phyloP scores from a whole-genome alignment of 2,113 vertebrate species.

The Motacilla alba region DNA sequence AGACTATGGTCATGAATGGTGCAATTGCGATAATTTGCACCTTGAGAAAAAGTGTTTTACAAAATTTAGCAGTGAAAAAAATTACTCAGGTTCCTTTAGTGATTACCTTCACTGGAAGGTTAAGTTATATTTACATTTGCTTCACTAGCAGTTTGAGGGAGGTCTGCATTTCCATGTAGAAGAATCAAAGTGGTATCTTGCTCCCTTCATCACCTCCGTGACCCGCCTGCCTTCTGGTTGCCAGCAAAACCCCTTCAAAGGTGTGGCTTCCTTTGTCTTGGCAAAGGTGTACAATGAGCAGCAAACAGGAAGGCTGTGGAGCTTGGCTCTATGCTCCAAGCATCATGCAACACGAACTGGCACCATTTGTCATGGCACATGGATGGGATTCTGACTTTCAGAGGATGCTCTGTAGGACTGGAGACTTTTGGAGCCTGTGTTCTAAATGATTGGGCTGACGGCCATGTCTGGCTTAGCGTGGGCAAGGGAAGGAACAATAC shows the following conservation, averaged over 20 bases:
- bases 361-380: not conserved
- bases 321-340: not conserved
- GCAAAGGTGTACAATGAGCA: not conserved
- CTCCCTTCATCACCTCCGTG: not conserved
- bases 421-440: not conserved
- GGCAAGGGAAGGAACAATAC: not conserved
- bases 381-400: not conserved
- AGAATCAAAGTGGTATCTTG: not conserved
- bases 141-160: not conserved
- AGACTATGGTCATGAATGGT: not conserved
- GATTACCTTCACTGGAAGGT: not conserved
- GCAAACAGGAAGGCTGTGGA: not conserved
- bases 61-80: not conserved
- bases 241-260: not conserved
- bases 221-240: not conserved
- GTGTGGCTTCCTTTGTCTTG: not conserved
- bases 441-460: not conserved
- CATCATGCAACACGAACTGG: not conserved
- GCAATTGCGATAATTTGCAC: not conserved
- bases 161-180: not conserved
- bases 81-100: not conserved
- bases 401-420: not conserved
- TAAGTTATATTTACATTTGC: not conserved
- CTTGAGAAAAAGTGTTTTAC: not conserved
- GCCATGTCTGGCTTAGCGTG: not conserved